phyloP scores from a whole-genome alignment of 2,113 vertebrate species.

The Zosterops borbonicus region DNA sequence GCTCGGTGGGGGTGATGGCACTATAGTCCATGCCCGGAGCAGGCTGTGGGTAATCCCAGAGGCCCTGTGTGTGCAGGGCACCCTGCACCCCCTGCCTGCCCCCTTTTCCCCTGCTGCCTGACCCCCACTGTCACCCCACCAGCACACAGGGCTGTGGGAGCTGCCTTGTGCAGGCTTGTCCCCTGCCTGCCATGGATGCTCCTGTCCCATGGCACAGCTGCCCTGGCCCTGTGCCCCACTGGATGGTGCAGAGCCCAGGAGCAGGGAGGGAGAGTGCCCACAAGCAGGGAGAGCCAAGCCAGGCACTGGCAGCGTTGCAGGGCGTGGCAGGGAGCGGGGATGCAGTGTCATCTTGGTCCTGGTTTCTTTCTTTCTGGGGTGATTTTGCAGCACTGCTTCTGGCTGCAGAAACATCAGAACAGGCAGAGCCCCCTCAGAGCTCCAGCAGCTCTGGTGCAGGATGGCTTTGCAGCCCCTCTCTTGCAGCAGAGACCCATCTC shows the following conservation, averaged over 20 bases:
- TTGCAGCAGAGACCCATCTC: neutral
- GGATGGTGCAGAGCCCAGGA: neutral
- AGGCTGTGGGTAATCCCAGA: neutral
- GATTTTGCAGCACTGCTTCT: neutral
- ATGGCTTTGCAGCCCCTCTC: neutral
- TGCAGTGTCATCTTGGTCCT: neutral
- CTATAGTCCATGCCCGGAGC: neutral
- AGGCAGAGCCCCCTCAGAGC: neutral
- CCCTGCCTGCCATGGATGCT: accelerated
- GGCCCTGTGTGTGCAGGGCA: neutral
- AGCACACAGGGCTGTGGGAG: accelerated
- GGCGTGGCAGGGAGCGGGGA: neutral
- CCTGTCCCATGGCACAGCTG: neutral
- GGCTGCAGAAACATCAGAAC: neutral
- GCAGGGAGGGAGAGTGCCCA: neutral
- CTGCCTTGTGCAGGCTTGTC: neutral
- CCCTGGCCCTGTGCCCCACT: accelerated
- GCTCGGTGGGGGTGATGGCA: neutral
- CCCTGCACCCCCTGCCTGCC: neutral
- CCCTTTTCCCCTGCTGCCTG: neutral
- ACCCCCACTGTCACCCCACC: neutral
- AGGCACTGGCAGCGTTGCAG: neutral
- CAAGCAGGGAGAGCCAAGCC: neutral
- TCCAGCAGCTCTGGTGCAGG: neutral
- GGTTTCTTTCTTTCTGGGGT: neutral